Percentiles rank a stretch among this genome's conserved stretches.
phyloP scores from a whole-genome alignment of 2,888 invertebrate genomes.

The Chrysopilus asiliformis region DNA sequence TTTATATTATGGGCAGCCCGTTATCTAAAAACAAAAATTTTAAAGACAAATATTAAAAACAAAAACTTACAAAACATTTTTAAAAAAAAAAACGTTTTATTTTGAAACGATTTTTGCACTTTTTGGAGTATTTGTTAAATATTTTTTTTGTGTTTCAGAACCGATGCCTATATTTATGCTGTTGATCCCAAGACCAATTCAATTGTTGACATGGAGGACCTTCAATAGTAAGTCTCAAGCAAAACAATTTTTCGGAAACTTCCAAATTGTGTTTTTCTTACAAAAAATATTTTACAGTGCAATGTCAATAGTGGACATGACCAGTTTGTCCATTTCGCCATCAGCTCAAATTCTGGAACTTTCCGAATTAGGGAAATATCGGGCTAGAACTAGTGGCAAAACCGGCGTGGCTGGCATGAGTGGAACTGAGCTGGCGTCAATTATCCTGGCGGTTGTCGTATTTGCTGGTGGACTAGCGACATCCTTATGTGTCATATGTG shows the following conservation, averaged over 20 bases:
- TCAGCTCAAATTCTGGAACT: slow-evolving; percentile 52
- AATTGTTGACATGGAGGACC: slow-evolving; percentile 64
- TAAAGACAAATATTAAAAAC: too few species aligned
- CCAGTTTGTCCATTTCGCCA: slow-evolving; percentile 49
- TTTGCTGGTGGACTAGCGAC: slow-evolving; percentile 69
- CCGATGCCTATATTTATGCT: slow-evolving; percentile 75
- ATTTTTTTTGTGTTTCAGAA: slow-evolving; percentile 42
- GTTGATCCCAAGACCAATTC: slow-evolving; percentile 70
- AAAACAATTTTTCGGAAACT: slow-evolving; percentile 9
- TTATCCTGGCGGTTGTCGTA: slow-evolving; percentile 66
- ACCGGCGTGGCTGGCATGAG: slow-evolving; percentile 37
- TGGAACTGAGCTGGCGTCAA: slow-evolving; percentile 65
- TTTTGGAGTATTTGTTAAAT: slow-evolving; percentile 4
- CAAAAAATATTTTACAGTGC: slow-evolving; percentile 46
- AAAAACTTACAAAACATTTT: slow-evolving; percentile 4
- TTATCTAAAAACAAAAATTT: too few species aligned
- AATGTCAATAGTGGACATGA: slow-evolving; percentile 44
- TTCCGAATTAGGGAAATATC: slow-evolving; percentile 30
- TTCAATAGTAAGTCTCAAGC: slow-evolving; percentile 54
- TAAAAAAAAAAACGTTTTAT: too few species aligned
- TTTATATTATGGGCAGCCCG: too few species aligned
- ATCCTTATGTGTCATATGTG: slow-evolving; percentile 62
- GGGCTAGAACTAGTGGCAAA: slow-evolving; percentile 35
- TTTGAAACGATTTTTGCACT: slow-evolving; percentile 1
- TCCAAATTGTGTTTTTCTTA: slow-evolving; percentile 12